Base-by-base conservation (phyloP, 2,888 invertebrate species). In the Graphium colonna region DNA sequence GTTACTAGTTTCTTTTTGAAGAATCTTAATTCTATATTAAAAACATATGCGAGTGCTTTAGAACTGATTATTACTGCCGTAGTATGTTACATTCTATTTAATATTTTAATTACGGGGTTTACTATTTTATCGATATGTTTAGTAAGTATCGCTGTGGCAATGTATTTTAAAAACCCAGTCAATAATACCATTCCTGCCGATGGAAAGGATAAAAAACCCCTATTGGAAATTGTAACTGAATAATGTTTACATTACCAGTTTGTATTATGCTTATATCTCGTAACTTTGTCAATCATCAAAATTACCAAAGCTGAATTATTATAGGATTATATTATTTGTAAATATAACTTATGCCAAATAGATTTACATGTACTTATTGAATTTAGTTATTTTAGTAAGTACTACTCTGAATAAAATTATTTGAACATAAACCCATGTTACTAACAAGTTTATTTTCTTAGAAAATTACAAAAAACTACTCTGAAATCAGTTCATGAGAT, bases 11-110 rank as follows among this genome's bases (percentile, higher is more conserved):
- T 98, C 78, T 98, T 98, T 75, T 87, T 98, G 17, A 96, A 96
- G 77, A 96, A 95, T 67, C 91, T 98, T 67, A 98, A 98, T 79
- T 98, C 98, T 0, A 98, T 98, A 70, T 87, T 98, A 50, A 98
- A 98, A 88, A 97, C 97, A 0, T 98, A 98, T 82, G 98, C 98
- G 0, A 96, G 97, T 83, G 98, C 97, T 10, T 86, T 98, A 65
- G 98, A 98, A 75, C 82, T 98, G 28, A 90, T 97, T 50, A 95
- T 98, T 68, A 98, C 98, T 0, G 98, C 98, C 0, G 87, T 98
- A 10, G 90, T 97, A 0, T 96, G 97, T 67, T 96, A 95, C 90
- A 74, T 96, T 45, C 81, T 98, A 45, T 97, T 98, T 77, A 92
- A 92, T 61, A 97, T 97, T 78, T 92, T 95, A 1, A 95, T 98